Percentiles rank a stretch among this genome's conserved stretches.
Conservation (phyloP, 2,888 invertebrate species). For the Glyphotaelius pellucidus region DNA sequence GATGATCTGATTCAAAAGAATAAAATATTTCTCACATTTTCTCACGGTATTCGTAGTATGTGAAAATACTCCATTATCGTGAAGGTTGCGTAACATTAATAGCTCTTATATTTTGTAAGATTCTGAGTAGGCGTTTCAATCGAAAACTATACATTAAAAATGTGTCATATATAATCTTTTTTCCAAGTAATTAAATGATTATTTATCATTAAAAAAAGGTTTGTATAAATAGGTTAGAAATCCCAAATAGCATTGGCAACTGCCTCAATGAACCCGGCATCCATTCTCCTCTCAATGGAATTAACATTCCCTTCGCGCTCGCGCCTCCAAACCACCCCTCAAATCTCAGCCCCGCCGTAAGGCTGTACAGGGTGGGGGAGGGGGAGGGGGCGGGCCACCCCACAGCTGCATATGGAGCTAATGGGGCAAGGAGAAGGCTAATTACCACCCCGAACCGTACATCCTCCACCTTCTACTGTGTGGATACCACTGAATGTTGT, state of each 20-base stretch:
- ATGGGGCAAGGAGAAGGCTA: constrained; percentile 58
- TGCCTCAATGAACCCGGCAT: neutral
- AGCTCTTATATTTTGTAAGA: too few species aligned
- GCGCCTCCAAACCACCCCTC: constrained; percentile 17
- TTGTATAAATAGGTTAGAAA: too few species aligned
- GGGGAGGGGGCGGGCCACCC: neutral
- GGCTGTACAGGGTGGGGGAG: neutral
- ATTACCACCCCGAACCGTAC: constrained; percentile 54
- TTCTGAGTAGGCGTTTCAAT: too few species aligned
- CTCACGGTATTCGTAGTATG: too few species aligned
- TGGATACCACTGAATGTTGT: neutral
- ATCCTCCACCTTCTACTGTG: neutral
- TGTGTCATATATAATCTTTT: too few species aligned
- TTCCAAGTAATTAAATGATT: too few species aligned
- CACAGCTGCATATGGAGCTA: constrained; percentile 62
- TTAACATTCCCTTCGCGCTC: constrained; percentile 61
- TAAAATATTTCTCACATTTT: too few species aligned
- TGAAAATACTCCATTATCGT: too few species aligned
- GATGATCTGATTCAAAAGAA: too few species aligned
- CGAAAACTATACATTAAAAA: too few species aligned
- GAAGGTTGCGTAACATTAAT: too few species aligned
- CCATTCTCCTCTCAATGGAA: constrained; percentile 45
- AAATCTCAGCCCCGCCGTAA: constrained; percentile 24
- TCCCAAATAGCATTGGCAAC: neutral
- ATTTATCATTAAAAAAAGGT: too few species aligned